Evolutionary conservation across 2,888 invertebrate species (phyloP), one percentile per base, ranked within the genome.

Genomic region (Stenolophus ochropezus): DNA sequence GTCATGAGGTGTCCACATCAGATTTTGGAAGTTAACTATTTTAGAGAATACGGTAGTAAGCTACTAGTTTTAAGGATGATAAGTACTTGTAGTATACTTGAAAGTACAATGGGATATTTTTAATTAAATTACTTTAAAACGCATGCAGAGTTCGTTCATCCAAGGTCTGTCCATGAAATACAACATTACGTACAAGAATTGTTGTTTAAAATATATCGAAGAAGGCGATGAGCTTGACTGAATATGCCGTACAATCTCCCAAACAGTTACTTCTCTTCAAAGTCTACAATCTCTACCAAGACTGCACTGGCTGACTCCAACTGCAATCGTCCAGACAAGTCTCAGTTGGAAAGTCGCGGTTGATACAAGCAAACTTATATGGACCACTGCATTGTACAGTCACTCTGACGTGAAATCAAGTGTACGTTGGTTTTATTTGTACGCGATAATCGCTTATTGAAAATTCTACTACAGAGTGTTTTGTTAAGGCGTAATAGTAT

Each of bases 141-240:
- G 8, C 4, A 42, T 42, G 33, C 4, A 61, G 23, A 61, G 61
- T 61, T 61, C 61, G 61, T 61, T 61, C 23, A 21, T 61, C 20
- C 42, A 69, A 69, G 69, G 42, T 69, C 69, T 69, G 0, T 69
- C 69, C 69, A 69, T 69, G 69, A 69, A 69, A 69, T 69, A 69
- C 33, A 20, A 58, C 56, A 73, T 80, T 73, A 80, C 42, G 42
- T 73, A 71, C 56, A 80, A 80, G 80, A 80, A 80, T 80, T 80
- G 73, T 71, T 80, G 23, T 80, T 80, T 58, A 80, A 80, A 73
- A 80, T 80, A 51, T 79, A 80, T 80, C 58, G 21, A 73, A 53
- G 73, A 42, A 56, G 80, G 80, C 80, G 80, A 80, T 80, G 80
- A 73, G 80, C 80, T 80, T 80, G 56, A 80, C 73, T 80, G 80